Base-by-base conservation (phyloP, 1,140 invertebrate genomes). In the Pectinophora gossypiella region DNA sequence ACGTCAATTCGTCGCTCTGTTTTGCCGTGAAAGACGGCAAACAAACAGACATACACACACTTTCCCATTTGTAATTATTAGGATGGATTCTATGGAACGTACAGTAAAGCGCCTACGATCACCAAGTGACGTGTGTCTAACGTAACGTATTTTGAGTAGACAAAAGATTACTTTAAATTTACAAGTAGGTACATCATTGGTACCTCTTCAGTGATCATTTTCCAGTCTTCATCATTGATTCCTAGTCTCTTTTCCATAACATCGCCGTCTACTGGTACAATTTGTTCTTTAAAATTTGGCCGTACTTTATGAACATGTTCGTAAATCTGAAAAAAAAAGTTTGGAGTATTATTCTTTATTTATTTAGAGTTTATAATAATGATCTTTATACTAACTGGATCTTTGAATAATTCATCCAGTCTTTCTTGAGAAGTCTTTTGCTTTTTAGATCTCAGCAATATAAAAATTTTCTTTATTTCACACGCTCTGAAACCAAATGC, bases 401-500 rank as follows among this genome's bases (percentile, higher is more conserved):
- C 53, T 9, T 48, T 48, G 9, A 63, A 42, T 9, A 55, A 48
- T 4, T 50, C 40, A 0, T 13, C n/a, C 9, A 63, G 32, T 7
- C 60, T 47, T 23, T 63, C 38, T 7, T 40, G 12, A 0, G 48
- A 18, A 10, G 40, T 49, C 19, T 48, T 48, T 6, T 48, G 45
- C 38, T 51, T 51, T 10, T 51, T 59, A 2, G 44, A 16, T 19
- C 57, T 48, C 1, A 59, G 36, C 4, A 59, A 22, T n/a, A 59
- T 10, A 42, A 54, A 59, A 5, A 59, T 20, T n/a, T 42, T 50
- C 13, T 54, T 50, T 3, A 59, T 23, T 19, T 54, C 38, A 13
- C 42, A 54, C 3, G 57, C 20, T 42, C 57, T 59, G 51, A 2
- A 59, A 51, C n/a, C n/a, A n/a, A n/a, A n/a, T n/a, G n/a, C n/a